Conservation (phyloP, 2,888 invertebrate species). For the Zygogramma bicolorata region DNA sequence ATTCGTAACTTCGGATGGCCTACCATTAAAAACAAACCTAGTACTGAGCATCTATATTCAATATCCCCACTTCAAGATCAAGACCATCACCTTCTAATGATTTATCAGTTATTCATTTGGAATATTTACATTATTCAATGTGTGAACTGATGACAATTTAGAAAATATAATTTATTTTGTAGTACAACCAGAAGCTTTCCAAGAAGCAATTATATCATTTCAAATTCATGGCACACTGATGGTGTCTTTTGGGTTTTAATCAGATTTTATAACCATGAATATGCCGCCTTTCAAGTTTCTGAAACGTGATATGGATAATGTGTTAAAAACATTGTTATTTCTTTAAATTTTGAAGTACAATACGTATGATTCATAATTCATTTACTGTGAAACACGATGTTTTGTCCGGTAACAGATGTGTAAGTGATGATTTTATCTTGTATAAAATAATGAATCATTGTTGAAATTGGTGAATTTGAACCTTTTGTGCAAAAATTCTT, state of each 20-base stretch:
- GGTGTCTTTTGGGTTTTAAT: slow-evolving; percentile 42
- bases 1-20: too few species aligned
- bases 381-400: background rate
- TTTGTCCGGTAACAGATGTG: background rate
- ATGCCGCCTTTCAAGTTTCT: slow-evolving; percentile 43
- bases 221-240: slow-evolving; percentile 38
- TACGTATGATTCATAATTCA: slow-evolving; percentile 13
- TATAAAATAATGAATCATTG: too few species aligned
- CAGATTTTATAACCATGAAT: slow-evolving; percentile 33
- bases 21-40: too few species aligned
- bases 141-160: slow-evolving; percentile 1
- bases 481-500: too few species aligned
- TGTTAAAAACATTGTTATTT: slow-evolving; percentile 46
- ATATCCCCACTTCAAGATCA: background rate
- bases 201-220: slow-evolving; percentile 42
- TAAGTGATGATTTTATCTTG: too few species aligned
- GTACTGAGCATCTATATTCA: too few species aligned
- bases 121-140: background rate
- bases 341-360: slow-evolving; percentile 41
- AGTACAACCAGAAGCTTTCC: slow-evolving; percentile 25
- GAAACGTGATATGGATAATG: slow-evolving; percentile 46
- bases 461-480: too few species aligned
- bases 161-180: slow-evolving; percentile 14
- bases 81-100: background rate
- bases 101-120: background rate